Percentiles rank a stretch among this genome's conserved stretches.
Evolutionary conservation across 2,113 vertebrate species (phyloP).

Genomic region (Cyanistes caeruleus): DNA sequence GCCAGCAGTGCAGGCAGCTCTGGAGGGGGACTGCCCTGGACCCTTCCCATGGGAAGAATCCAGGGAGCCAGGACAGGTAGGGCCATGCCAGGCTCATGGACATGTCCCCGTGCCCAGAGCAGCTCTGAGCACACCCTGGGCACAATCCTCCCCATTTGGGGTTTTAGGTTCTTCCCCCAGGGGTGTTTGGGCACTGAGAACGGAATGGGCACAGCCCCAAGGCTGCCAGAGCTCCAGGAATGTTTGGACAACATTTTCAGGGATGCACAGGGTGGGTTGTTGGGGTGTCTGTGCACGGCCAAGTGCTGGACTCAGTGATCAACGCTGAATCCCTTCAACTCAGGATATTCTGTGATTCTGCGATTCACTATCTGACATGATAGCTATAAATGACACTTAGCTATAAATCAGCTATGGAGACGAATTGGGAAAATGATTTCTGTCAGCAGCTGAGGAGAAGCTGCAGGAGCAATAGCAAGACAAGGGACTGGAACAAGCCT

Average conservation of each 20-base stretch:
- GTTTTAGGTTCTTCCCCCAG: background rate
- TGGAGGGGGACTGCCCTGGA: background rate
- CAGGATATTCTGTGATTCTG: background rate
- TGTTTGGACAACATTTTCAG: fast-evolving
- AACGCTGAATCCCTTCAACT: fast-evolving
- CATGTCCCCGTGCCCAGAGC: fast-evolving
- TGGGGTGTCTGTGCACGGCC: background rate
- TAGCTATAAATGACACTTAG: too few relatives aligned
- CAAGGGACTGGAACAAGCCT: background rate
- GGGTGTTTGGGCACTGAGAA: fast-evolving
- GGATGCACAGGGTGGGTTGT: background rate
- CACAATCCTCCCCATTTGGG: fast-evolving
- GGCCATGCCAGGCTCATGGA: fast-evolving
- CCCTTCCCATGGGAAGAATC: background rate
- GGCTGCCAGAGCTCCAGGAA: background rate
- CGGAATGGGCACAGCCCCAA: fast-evolving
- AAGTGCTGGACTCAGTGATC: fast-evolving
- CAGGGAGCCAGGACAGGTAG: background rate
- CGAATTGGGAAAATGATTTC: background rate
- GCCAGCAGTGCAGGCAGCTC: background rate
- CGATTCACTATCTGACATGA: background rate
- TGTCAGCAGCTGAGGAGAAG: background rate
- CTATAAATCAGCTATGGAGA: background rate
- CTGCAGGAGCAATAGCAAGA: background rate
- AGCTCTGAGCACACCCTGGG: background rate